Evolutionary conservation across 2,797 vertebrate species (phyloP), one percentile per base, ranked within the genome.

Genomic region (Gadopsis marmoratus): DNA sequence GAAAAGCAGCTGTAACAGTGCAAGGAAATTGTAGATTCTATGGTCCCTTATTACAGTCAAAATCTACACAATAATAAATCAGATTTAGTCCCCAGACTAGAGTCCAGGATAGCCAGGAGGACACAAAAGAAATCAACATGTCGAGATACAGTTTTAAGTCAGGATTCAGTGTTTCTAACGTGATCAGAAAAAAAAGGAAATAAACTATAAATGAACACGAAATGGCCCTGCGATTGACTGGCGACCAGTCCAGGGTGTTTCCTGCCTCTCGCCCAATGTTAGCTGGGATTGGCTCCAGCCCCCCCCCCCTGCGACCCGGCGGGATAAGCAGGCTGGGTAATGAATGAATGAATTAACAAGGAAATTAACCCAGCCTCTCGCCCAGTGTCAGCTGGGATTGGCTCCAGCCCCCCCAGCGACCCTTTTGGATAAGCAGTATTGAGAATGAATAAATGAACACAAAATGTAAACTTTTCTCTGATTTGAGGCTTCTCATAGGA

Each of bases 401-500:
- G 26, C 26, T 26, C 26, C 26, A 26, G 26, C 26, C 26, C 26
- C 26, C 26, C 26, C 26, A n/a, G 26, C 26, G 26, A 26, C 26
- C 26, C 26, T 26, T 26, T 26, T 26, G 26, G 26, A 26, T 26
- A 26, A 26, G 26, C 26, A 2, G 26, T 26, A 26, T 26, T 26
- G 26, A 26, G 26, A 26, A 26, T 26, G 26, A 26, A 7, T 11
- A 39, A 10, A 26, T 72, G 5, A 77, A n/a, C 21, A 67, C 50
- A 48, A 7, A 19, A 12, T 66, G 53, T 54, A 64, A 71, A 35
- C 58, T 47, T 45, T 50, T 37, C 29, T 45, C 23, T 58, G 35
- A 55, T 81, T 74, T 33, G 48, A 59, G 33, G 62, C 23, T 45
- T 67, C 78, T 54, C 58, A 2, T 43, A 48, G 48, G 50, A 71